These are phyloP conservation scores for Branchellion lobata DNA, from an alignment of 2,888 invertebrate species.

Conservation along the genomic window DNA sequence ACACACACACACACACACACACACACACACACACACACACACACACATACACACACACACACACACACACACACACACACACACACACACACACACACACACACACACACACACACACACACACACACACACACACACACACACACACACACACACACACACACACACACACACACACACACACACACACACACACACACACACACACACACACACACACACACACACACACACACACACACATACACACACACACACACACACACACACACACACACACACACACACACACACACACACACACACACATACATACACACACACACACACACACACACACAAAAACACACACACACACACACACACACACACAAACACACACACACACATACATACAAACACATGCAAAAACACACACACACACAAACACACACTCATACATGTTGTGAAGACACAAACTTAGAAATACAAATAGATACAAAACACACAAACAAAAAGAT, in stretches of 20 bases:
- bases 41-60: background rate
- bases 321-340: conserved; percentile 28
- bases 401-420: conserved; percentile 26
- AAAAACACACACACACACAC: conserved; percentile 38
- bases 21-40: conserved; percentile 27
- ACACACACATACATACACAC: conserved; percentile 6
- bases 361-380: conserved; percentile 44
- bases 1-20: conserved; percentile 25
- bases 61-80: conserved; percentile 16
- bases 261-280: conserved; percentile 12
- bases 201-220: conserved; percentile 26
- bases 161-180: conserved; percentile 22
- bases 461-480: background rate
- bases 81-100: conserved; percentile 28
- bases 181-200: conserved; percentile 37
- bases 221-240: conserved; percentile 28
- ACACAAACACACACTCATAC: background rate
- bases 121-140: conserved; percentile 20
- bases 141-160: conserved; percentile 23
- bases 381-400: conserved; percentile 42
- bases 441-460: background rate
- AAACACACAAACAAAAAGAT: background rate
- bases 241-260: conserved; percentile 13
- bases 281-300: conserved; percentile 27
- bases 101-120: background rate